Base-by-base conservation (phyloP, 2,113 vertebrate species). In the Prinia subflava region DNA sequence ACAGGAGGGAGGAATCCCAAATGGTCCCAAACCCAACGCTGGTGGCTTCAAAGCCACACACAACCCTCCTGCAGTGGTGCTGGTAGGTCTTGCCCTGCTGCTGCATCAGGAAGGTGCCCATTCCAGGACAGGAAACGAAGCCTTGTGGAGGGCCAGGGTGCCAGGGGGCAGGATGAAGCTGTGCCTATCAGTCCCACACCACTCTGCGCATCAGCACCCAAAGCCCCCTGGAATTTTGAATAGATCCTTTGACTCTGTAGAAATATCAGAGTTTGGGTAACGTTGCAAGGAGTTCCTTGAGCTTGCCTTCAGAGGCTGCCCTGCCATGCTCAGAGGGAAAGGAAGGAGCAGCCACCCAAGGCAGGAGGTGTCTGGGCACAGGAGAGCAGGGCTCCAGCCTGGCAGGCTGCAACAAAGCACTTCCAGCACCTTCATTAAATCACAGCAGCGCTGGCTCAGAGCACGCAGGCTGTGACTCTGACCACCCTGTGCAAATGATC, bases 371-470 rank as follows among this genome's bases (percentile, higher is more conserved):
- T 16, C 15, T 10, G 31, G 25, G 73, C 24, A 24, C 44, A 67
- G 44, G 20, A 57, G 30, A 57, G 49, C 64, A 65, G 35, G 31
- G 33, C 73, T 78, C 41, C 80, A 90, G 73, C 42, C 73, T 53
- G 74, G n/a, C 64, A 69, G 57, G 49, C 86, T 41, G 88, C 41
- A 31, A 37, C 73, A 47, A 49, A 82, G 52, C 35, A 10, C 59
- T 83, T 65, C 75, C 80, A 92, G 83, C 22, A 2, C 57, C 77
- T 69, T 77, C 92, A 69, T 27, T 78, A 77, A 91, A 81, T 82
- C 92, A 69, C 86, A 78, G 87, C 91, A 55, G 80, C 4, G 0
- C 82, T 89, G 91, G 23, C 91, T 94, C 55, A 50, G 67, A 74
- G 56, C 80, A 22, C 91, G 83, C 27, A 89, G 68, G 2, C 82